Conservation (phyloP, 1,140 invertebrate genomes). For the Globodera ellingtonae region DNA sequence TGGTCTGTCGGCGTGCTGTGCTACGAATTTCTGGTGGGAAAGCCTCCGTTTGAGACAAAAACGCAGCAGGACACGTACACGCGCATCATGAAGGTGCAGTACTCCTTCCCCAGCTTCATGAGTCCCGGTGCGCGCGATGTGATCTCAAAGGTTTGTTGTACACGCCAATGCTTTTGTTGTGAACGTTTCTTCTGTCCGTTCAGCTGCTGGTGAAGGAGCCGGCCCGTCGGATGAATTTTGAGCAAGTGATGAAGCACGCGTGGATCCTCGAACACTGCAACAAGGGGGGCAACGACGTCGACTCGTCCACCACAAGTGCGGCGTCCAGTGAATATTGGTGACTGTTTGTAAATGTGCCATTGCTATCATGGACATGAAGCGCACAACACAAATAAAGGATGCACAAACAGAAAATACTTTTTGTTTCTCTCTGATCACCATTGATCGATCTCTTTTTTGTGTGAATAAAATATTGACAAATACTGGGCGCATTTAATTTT, state of each 20-base stretch:
- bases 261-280: slow-evolving; percentile 72
- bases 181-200: slow-evolving; percentile 15
- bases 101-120: slow-evolving; percentile 77
- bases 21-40: slow-evolving; percentile 91
- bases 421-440: background rate
- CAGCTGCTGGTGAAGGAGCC: slow-evolving; percentile 88
- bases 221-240: slow-evolving; percentile 80
- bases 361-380: too few relatives aligned
- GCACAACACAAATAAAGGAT: too few relatives aligned
- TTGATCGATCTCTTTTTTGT: background rate
- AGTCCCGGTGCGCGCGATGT: slow-evolving; percentile 78
- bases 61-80: slow-evolving; percentile 75
- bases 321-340: background rate
- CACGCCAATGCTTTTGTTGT: background rate
- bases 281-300: background rate
- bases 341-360: background rate
- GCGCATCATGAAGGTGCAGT: slow-evolving; percentile 76
- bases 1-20: slow-evolving; percentile 80
- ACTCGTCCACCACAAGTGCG: background rate
- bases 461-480: background rate
- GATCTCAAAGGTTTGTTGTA: slow-evolving; percentile 75
- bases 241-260: slow-evolving; percentile 82
- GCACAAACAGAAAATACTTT: too few relatives aligned
- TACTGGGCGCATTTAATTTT: too few relatives aligned
- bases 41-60: slow-evolving; percentile 82